Evolutionary conservation across 1,140 invertebrate genomes (phyloP).

Genomic region (Drosophila sucinea): DNA sequence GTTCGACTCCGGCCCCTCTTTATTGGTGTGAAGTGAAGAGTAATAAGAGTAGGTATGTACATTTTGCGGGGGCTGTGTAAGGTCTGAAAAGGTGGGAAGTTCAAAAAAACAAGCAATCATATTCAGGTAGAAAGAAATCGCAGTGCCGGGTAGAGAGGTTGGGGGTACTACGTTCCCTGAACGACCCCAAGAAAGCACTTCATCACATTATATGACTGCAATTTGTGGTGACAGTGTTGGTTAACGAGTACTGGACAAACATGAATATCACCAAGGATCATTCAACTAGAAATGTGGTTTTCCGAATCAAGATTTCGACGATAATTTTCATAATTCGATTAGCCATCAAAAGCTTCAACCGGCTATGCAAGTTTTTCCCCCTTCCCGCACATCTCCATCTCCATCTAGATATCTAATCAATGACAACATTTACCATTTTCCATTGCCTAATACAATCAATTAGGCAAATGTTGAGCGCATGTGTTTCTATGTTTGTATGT

Average conservation of each 20-base stretch:
- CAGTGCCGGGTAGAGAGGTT: neutral
- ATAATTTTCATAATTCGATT: conserved; percentile 4
- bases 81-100: conserved; percentile 2
- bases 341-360: neutral
- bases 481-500: neutral
- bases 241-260: neutral
- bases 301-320: neutral
- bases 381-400: too few species aligned
- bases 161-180: neutral
- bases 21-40: conserved; percentile 66
- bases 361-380: conserved; percentile 4
- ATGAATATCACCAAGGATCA: neutral
- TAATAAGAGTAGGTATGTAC: conserved; percentile 68
- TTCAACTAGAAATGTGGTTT: neutral
- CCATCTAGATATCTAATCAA: conserved; percentile 27
- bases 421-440: conserved; percentile 48
- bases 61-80: conserved; percentile 18
- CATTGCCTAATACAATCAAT: conserved; percentile 67
- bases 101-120: neutral
- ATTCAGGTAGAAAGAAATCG: conserved; percentile 1
- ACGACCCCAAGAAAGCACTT: neutral
- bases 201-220: neutral
- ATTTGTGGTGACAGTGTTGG: neutral
- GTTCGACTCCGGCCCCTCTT: conserved; percentile 38
- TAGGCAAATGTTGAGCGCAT: conserved; percentile 58